Conservation (phyloP, 1,140 invertebrate species). For the Drosophila ercepeae region DNA sequence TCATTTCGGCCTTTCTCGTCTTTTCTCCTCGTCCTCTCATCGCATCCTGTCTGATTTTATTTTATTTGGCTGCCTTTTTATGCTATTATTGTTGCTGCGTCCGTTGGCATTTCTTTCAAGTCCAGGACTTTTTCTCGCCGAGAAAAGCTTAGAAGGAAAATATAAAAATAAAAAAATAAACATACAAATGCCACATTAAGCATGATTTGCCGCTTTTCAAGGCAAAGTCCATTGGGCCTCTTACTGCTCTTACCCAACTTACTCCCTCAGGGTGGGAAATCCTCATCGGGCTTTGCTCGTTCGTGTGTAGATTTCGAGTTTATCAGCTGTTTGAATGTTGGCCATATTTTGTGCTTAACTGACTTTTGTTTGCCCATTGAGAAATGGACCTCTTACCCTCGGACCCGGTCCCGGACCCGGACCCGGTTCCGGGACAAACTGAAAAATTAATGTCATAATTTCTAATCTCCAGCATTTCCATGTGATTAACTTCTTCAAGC, state of each 20-base stretch:
- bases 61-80: constrained; percentile 74
- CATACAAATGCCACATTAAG: constrained; percentile 78
- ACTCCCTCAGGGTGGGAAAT: constrained; percentile 2
- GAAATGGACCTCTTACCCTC: constrained; percentile 21
- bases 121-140: constrained; percentile 63
- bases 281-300: constrained; percentile 47
- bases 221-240: constrained; percentile 55
- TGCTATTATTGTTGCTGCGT: constrained; percentile 56
- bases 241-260: constrained; percentile 19
- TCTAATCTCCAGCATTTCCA: constrained; percentile 79
- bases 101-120: constrained; percentile 67
- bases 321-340: constrained; percentile 70
- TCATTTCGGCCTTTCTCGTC: constrained; percentile 18
- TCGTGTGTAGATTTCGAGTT: constrained; percentile 66
- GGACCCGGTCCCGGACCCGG: no score
- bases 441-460: constrained; percentile 81
- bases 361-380: constrained; percentile 59
- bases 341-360: constrained; percentile 69
- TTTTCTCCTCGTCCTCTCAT: constrained; percentile 15
- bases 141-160: constrained; percentile 28
- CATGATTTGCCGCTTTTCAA: constrained; percentile 78
- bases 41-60: constrained; percentile 55
- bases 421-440: background rate
- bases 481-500: constrained; percentile 74
- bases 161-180: constrained; percentile 64